Conservation (phyloP, 2,113 vertebrate species). For the Tetraodon nigroviridis region DNA sequence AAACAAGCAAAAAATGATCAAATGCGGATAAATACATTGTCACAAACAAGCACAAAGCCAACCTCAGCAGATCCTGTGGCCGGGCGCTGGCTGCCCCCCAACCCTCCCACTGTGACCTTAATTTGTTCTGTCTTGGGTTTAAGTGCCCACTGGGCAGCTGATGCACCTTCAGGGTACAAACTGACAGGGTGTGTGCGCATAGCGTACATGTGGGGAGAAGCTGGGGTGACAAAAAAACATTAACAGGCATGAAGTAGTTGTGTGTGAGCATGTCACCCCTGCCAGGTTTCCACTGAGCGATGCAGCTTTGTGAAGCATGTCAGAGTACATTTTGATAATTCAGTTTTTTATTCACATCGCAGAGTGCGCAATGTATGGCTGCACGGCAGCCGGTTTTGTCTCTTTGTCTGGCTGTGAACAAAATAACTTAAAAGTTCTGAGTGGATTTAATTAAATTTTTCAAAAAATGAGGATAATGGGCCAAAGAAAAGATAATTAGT, state of each 20-base stretch:
- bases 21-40: too few species aligned
- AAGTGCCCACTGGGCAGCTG: conserved; percentile 56
- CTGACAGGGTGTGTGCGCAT: conserved; percentile 45
- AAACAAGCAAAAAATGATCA: not conserved
- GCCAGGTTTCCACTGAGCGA: too few species aligned
- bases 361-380: too few species aligned
- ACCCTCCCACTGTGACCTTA: conserved; percentile 70
- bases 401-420: not conserved
- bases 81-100: conserved; percentile 43
- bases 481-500: too few species aligned
- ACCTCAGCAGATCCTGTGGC: conserved; percentile 33
- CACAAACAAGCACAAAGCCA: conserved; percentile 32
- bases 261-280: too few species aligned
- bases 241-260: not conserved
- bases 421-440: too few species aligned
- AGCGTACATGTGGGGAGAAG: conserved; percentile 19
- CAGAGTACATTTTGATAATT: too few species aligned
- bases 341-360: too few species aligned
- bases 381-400: not conserved
- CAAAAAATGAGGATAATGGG: too few species aligned
- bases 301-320: too few species aligned
- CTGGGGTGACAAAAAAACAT: conserved; percentile 23
- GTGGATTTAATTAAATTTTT: too few species aligned
- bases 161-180: conserved; percentile 57
- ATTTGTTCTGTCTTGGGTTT: conserved; percentile 73